These are phyloP conservation scores for Agelastica alni DNA, from an alignment of 2,888 invertebrate species.

Conservation along the genomic window DNA sequence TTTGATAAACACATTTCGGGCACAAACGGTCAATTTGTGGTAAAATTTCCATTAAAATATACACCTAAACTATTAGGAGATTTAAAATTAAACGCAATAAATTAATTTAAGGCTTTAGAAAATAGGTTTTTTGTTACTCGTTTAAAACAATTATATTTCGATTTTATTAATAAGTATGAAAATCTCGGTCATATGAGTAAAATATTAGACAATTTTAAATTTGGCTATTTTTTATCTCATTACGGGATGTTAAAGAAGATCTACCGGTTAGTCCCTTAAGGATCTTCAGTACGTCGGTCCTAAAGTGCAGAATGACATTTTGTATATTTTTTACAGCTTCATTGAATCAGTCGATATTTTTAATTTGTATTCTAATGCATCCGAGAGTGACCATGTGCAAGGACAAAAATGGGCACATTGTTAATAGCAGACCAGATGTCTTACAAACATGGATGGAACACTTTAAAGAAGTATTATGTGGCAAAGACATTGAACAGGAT, in stretches of 20 bases:
- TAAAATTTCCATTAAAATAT: constrained; percentile 26
- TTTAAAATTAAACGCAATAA: constrained; percentile 15
- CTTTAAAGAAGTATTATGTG: too few relatives aligned
- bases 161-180: constrained; percentile 31
- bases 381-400: too few relatives aligned
- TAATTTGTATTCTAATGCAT: constrained; percentile 23
- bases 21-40: constrained; percentile 28
- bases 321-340: constrained; percentile 6
- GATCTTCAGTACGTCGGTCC: constrained; percentile 6
- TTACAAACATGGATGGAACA: too few relatives aligned
- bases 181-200: constrained; percentile 31
- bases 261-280: constrained; percentile 6
- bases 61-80: constrained; percentile 19
- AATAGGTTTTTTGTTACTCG: constrained; percentile 17
- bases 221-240: constrained; percentile 28
- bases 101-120: constrained; percentile 27
- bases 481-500: too few relatives aligned
- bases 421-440: too few relatives aligned
- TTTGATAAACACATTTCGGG: constrained; percentile 14
- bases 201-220: neutral
- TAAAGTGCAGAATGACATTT: too few relatives aligned
- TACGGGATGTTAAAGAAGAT: constrained; percentile 16
- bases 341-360: constrained; percentile 16
- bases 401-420: too few relatives aligned
- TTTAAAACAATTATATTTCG: constrained; percentile 20